Evolutionary conservation across 1,140 invertebrate genomes (phyloP).

Genomic region (Arion vulgaris): DNA sequence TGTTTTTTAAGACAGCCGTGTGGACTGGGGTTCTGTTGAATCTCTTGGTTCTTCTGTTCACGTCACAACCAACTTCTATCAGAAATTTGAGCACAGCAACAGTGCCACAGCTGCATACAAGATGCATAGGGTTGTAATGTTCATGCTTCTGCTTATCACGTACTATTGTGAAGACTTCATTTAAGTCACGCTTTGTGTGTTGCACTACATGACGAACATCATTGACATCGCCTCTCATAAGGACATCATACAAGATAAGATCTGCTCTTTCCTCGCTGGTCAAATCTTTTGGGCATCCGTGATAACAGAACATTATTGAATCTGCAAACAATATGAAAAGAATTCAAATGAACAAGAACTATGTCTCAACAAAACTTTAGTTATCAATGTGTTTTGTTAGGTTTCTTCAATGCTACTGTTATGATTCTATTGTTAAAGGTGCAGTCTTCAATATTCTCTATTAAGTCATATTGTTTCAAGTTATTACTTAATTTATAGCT

Average conservation of each 20-base stretch:
- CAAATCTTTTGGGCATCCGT: neutral
- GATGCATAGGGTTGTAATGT: conserved; percentile 65
- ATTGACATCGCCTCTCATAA: conserved; percentile 2
- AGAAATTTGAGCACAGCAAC: conserved; percentile 69
- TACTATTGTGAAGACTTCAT: conserved; percentile 45
- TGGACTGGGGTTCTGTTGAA: conserved; percentile 66
- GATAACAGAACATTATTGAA: neutral
- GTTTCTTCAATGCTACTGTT: too few species aligned
- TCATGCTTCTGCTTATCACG: conserved; percentile 67
- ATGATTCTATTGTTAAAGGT: too few species aligned
- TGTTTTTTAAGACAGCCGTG: conserved; percentile 67
- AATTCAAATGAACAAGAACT: too few species aligned
- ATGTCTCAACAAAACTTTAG: too few species aligned
- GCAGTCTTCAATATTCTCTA: too few species aligned
- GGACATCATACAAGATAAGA: conserved; percentile 11
- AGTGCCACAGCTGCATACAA: conserved; percentile 67
- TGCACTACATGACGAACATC: conserved; percentile 7
- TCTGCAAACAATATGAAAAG: neutral
- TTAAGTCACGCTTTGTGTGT: conserved; percentile 36
- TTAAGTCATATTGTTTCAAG: too few species aligned
- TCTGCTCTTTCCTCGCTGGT: conserved; percentile 8
- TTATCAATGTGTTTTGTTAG: too few species aligned
- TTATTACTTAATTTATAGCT: too few species aligned
- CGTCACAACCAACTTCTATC: conserved; percentile 68
- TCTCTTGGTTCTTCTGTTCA: conserved; percentile 63